Evolutionary conservation across 2,797 vertebrate genomes (phyloP).

Genomic region (Acrossocheilus wenchowensis): DNA sequence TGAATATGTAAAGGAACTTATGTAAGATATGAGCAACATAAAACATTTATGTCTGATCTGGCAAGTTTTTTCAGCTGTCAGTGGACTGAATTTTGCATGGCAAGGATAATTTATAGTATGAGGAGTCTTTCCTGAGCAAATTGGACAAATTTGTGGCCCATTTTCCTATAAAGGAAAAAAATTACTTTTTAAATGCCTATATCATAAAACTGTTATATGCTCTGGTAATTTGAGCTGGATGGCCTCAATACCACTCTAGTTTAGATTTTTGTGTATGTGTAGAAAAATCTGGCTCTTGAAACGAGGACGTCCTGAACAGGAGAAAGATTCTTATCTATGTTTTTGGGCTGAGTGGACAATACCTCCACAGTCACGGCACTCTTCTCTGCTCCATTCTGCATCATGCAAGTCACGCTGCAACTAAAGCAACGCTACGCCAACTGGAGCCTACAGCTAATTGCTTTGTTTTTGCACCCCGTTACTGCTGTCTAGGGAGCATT

Average conservation of each 20-base stretch:
- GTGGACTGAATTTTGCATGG: not conserved
- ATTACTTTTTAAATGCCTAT: not conserved
- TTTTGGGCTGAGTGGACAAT: slow-evolving; percentile 16
- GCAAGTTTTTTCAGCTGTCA: not conserved
- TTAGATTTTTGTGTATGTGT: not conserved
- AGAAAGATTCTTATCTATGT: not conserved
- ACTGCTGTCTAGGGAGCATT: slow-evolving; percentile 38
- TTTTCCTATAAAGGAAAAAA: not conserved
- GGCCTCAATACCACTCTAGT: not conserved
- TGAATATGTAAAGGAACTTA: not conserved
- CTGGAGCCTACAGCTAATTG: slow-evolving; percentile 48
- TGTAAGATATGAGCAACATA: not conserved
- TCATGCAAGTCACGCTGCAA: not conserved
- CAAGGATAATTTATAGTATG: not conserved
- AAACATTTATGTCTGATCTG: not conserved
- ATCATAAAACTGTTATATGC: not conserved
- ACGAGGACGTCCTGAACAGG: not conserved
- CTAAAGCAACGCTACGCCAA: slow-evolving; percentile 23
- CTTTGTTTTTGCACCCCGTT: slow-evolving; percentile 44
- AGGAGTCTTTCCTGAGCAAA: not conserved
- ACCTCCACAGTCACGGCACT: not conserved
- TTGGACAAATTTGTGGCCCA: not conserved
- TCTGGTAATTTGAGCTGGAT: not conserved
- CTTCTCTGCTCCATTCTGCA: not conserved
- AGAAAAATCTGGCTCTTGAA: not conserved